These are phyloP conservation scores for Listronotus oregonensis DNA, from an alignment of 1,140 invertebrate species.

Conservation along the genomic window DNA sequence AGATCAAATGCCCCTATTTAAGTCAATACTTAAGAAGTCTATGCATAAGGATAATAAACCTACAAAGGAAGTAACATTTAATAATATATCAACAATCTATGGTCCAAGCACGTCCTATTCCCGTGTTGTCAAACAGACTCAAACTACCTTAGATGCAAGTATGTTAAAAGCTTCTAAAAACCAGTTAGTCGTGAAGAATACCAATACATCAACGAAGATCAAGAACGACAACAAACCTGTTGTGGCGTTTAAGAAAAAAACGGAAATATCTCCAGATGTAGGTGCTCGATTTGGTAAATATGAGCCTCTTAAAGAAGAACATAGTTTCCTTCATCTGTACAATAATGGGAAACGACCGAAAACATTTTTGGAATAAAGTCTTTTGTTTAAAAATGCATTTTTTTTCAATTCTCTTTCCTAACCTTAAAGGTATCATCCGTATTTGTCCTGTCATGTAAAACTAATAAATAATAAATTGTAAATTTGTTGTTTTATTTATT, in stretches of 20 bases:
- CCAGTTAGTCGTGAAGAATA: neutral
- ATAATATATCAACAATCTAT: constrained; percentile 26
- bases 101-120: constrained; percentile 11
- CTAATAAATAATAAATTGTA: too few species aligned
- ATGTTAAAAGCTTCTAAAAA: too few species aligned
- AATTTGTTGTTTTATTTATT: too few species aligned
- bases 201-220: neutral
- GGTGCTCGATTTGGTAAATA: neutral
- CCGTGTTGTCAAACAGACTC: too few species aligned
- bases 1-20: constrained; percentile 19
- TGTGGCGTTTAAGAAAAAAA: neutral
- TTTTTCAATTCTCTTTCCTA: too few species aligned
- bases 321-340: constrained; percentile 19
- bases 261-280: neutral
- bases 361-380: neutral
- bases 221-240: neutral
- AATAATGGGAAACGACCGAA: constrained; percentile 6
- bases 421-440: too few species aligned
- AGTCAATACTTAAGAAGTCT: constrained; percentile 18
- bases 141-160: too few species aligned
- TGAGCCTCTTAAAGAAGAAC: constrained; percentile 16
- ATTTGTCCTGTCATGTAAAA: too few species aligned
- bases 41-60: neutral
- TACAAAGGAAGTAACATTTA: constrained; percentile 20
- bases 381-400: too few species aligned